phyloP scores from a whole-genome alignment of 2,888 invertebrate species.

The Phengaris alcon region DNA sequence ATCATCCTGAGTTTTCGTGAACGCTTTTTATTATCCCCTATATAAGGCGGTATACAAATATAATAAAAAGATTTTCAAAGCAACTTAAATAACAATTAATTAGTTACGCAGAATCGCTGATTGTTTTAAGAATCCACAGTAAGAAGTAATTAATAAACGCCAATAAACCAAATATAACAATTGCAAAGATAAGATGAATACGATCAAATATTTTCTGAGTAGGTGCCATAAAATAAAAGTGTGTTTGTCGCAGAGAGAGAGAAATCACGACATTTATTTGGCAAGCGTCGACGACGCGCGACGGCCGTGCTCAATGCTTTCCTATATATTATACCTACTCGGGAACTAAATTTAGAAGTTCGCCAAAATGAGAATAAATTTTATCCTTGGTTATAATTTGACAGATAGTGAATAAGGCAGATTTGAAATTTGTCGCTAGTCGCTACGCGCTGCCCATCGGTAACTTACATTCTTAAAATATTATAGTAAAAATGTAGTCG shows the following conservation, averaged over 20 bases:
- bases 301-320: neutral
- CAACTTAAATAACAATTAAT: no score
- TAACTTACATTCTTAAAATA: no score
- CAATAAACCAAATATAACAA: neutral
- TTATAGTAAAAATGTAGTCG: no score
- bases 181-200: neutral
- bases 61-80: no score
- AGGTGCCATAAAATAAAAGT: slow-evolving; percentile 21
- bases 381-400: slow-evolving; percentile 7
- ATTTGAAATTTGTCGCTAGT: no score
- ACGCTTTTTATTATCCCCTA: no score
- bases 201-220: neutral
- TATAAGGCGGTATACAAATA: no score
- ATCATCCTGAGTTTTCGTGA: no score
- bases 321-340: neutral
- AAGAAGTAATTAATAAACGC: neutral
- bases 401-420: neutral
- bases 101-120: no score
- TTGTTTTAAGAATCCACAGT: neutral
- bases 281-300: slow-evolving; percentile 3
- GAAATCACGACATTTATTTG: slow-evolving; percentile 26
- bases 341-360: slow-evolving; percentile 1
- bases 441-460: no score
- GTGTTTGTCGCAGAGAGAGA: slow-evolving; percentile 16
- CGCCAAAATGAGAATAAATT: neutral